Conservation (phyloP, 35 echinoderm and acorn worm species). For the Stichopus chloronotus region DNA sequence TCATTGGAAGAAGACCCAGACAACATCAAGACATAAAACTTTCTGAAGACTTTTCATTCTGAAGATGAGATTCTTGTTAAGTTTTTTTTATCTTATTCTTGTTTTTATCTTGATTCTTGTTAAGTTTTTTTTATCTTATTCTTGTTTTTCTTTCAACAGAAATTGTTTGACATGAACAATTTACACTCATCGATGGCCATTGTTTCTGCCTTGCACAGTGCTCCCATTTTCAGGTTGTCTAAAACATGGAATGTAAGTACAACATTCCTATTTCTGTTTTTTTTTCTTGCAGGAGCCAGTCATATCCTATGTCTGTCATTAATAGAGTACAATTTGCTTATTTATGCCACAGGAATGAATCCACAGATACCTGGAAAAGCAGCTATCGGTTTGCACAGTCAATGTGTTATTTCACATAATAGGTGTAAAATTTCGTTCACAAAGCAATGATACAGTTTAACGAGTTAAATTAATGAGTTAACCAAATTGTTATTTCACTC, state of each 20-base stretch:
- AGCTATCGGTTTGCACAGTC: no score
- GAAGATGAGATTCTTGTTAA: background rate
- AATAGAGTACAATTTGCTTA: background rate
- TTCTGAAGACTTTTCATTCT: no score
- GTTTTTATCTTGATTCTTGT: constrained; percentile 20
- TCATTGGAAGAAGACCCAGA: no score
- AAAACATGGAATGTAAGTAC: constrained; percentile 99
- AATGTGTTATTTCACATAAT: no score
- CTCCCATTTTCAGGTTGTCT: constrained; percentile 91
- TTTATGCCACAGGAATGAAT: no score
- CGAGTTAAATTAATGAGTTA: no score
- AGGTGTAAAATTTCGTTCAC: no score
- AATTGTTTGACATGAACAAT: constrained; percentile 98
- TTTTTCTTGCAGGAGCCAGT: background rate
- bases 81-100: background rate
- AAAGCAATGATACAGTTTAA: no score
- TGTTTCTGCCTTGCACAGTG: constrained; percentile 95
- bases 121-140: background rate
- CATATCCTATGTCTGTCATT: background rate
- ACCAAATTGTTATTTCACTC: no score
- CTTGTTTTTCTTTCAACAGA: constrained; percentile 67
- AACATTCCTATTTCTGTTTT: no score
- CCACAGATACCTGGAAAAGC: no score
- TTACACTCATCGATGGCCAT: constrained; percentile 91
- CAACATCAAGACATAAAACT: no score